Percentiles rank a stretch among this genome's conserved stretches.
phyloP scores from a whole-genome alignment of 2,888 invertebrate genomes.

The Halictus ligatus region DNA sequence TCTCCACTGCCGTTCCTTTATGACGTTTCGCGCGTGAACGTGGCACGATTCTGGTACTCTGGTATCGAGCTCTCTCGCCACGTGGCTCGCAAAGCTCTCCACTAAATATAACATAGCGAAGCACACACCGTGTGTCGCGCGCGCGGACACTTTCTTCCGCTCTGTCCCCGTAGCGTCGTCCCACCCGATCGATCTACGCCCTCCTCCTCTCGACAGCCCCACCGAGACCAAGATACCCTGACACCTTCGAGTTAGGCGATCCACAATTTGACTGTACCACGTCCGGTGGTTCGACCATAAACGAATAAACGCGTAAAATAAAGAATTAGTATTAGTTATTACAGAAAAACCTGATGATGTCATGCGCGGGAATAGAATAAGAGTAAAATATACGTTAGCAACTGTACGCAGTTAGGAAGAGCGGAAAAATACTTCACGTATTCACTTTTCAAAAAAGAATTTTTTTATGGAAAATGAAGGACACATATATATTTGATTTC shows the following conservation, averaged over 20 bases:
- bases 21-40: slow-evolving; percentile 26
- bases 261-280: background rate
- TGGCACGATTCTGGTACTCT: slow-evolving; percentile 6
- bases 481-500: background rate
- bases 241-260: background rate
- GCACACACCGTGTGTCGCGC: background rate
- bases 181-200: slow-evolving; percentile 6
- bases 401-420: no score
- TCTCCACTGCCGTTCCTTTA: slow-evolving; percentile 25
- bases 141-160: slow-evolving; percentile 12
- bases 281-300: no score
- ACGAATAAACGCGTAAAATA: no score
- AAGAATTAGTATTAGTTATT: no score
- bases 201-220: background rate
- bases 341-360: no score
- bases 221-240: background rate
- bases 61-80: slow-evolving; percentile 32
- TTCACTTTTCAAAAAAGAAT: no score
- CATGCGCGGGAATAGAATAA: no score
- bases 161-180: slow-evolving; percentile 11
- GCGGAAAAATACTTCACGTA: no score
- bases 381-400: no score
- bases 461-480: no score
- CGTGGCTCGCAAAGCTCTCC: slow-evolving; percentile 26
- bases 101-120: slow-evolving; percentile 19